Evolutionary conservation across 2,797 vertebrate species (phyloP).

Genomic region (Silurus aristotelis): DNA sequence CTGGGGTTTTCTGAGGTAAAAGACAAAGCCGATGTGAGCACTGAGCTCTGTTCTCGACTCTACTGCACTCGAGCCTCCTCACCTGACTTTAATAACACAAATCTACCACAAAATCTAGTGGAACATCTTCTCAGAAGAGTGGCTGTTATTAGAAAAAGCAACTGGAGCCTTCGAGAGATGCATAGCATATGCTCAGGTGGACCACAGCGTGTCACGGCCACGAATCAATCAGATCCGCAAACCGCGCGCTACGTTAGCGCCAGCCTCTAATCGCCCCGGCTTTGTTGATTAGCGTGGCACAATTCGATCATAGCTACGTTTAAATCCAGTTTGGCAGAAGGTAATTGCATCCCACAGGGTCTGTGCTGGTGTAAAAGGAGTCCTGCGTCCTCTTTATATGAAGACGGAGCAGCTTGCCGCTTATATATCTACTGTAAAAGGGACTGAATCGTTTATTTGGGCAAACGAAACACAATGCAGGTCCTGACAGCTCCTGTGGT

Average conservation of each 20-base stretch:
- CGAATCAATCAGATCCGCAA: constrained; percentile 60
- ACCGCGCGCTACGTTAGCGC: constrained; percentile 46
- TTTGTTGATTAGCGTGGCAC: constrained; percentile 67
- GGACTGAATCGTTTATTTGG: neutral
- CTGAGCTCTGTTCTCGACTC: too few species aligned
- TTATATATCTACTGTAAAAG: constrained; percentile 10
- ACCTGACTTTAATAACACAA: too few species aligned
- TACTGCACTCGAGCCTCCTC: too few species aligned
- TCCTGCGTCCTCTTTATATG: constrained; percentile 12
- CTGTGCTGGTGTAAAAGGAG: constrained; percentile 46
- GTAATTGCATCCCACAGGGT: constrained; percentile 48
- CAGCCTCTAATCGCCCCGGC: constrained; percentile 63
- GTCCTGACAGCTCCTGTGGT: neutral
- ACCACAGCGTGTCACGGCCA: constrained; percentile 56
- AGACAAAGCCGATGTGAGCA: too few species aligned
- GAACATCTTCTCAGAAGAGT: too few species aligned
- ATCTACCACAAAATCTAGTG: too few species aligned
- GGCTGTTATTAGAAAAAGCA: too few species aligned
- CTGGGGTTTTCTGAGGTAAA: too few species aligned
- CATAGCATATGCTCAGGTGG: too few species aligned
- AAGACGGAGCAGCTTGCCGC: neutral
- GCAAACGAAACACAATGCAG: neutral
- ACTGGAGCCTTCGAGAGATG: too few species aligned
- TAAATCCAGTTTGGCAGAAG: constrained; percentile 51
- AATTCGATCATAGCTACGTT: constrained; percentile 59